Percentiles rank a stretch among this genome's conserved stretches.
These are phyloP conservation scores for Drosophila santomea DNA, from an alignment of 1,140 invertebrate species.

Conservation along the genomic window DNA sequence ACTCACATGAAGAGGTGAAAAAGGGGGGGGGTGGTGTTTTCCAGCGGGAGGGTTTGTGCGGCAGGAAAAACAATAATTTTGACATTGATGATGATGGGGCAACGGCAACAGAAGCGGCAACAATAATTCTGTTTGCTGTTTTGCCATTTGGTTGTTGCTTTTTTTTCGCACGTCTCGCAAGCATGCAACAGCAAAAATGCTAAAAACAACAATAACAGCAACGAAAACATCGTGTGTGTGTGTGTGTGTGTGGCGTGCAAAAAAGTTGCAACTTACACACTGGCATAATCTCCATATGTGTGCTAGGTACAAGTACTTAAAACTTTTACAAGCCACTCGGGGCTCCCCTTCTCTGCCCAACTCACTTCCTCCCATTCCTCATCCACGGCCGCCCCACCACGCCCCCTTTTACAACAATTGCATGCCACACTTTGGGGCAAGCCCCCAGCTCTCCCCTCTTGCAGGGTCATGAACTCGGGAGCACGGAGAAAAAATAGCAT, in stretches of 20 bases:
- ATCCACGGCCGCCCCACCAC: conserved; percentile 4
- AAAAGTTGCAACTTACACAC: conserved; percentile 74
- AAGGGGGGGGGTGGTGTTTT: not conserved
- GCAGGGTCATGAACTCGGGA: conserved; percentile 29
- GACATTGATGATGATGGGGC: conserved; percentile 77
- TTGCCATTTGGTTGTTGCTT: conserved; percentile 43
- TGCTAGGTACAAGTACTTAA: conserved; percentile 68
- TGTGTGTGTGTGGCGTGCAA: conserved; percentile 67
- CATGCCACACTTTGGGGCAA: conserved; percentile 64
- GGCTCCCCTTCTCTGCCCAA: not conserved
- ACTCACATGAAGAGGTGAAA: conserved; percentile 29
- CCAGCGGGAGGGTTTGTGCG: conserved; percentile 5
- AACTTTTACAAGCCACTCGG: conserved; percentile 79
- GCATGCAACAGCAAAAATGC: conserved; percentile 56
- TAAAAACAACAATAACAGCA: conserved; percentile 27
- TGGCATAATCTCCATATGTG: conserved; percentile 47
- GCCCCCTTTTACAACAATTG: conserved; percentile 60
- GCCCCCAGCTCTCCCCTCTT: conserved; percentile 16
- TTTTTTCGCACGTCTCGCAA: conserved; percentile 57
- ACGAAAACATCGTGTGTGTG: conserved; percentile 11
- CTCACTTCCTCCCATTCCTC: conserved; percentile 1
- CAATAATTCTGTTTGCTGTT: conserved; percentile 50
- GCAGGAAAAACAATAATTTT: conserved; percentile 78
- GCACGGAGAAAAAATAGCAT: conserved; percentile 4
- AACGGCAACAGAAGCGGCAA: conserved; percentile 49